These are phyloP conservation scores for Tachuris rubrigastra DNA, from an alignment of 2,113 vertebrate species.

Conservation along the genomic window DNA sequence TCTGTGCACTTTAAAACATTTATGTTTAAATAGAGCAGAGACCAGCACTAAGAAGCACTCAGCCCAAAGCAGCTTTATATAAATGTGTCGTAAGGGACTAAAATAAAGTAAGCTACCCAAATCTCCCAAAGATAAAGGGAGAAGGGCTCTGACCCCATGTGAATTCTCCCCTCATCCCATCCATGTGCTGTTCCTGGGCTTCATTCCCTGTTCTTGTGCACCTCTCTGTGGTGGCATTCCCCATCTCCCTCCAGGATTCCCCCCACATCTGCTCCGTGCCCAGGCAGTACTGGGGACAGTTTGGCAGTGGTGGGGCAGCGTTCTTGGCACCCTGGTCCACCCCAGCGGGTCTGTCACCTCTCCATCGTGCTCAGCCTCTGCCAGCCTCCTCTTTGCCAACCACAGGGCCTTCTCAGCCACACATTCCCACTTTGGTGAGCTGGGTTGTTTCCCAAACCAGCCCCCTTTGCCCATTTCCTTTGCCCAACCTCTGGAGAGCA, in stretches of 20 bases:
- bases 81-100: constrained; percentile 64
- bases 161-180: not conserved
- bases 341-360: not conserved
- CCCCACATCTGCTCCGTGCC: not conserved
- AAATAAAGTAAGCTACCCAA: constrained; percentile 67
- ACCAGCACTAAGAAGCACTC: constrained; percentile 70
- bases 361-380: not conserved
- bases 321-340: not conserved
- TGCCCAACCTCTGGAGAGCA: not conserved
- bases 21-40: constrained; percentile 67
- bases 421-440: not conserved
- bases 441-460: not conserved
- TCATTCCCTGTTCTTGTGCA: not conserved
- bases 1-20: constrained; percentile 65
- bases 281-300: not conserved
- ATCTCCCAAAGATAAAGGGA: constrained; percentile 62
- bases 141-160: constrained; percentile 23
- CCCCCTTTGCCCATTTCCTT: not conserved
- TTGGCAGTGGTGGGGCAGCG: not conserved
- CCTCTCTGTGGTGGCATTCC: not conserved
- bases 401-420: not conserved
- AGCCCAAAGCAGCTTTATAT: constrained; percentile 71
- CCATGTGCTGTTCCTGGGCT: not conserved
- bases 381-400: not conserved
- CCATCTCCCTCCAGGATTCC: not conserved